Base-by-base conservation (phyloP, 2,888 invertebrate species). In the Dolomedes plantarius region DNA sequence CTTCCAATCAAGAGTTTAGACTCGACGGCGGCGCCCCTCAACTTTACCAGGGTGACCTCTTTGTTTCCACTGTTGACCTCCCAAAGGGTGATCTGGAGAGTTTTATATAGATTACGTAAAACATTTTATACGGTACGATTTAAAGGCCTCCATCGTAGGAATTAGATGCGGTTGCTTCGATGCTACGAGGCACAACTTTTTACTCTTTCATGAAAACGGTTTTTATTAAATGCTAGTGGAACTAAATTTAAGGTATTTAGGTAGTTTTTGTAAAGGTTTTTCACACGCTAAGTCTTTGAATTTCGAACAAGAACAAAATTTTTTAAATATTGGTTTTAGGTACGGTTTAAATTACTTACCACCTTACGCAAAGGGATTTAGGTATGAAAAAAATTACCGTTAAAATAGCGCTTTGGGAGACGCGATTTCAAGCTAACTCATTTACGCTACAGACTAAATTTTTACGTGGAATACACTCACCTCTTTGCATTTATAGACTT, bases 1-100 rank as follows among this genome's bases (percentile, higher is more conserved):
- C 83, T 83, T 83, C 83, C 83, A 83, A 83, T 83, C 83, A 83
- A 46, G 83, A 83, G 83, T 83, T 76, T 83, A 83, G 77, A 77
- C 72, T 83, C 83, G 83, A 83, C 72, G 83, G 83, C 83, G 83
- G 77, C 83, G 83, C 83, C 83, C 77, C 83, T 72, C 82, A 77
- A 76, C 82, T 72, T 75, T 77, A 77, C 56, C 31, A 32, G 83
- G 76, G 77, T 67, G 72, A 77, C 72, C 56, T 73, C 65, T 72
- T n/a, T n/a, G n/a, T 68, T 9, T 36, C 27, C 65, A 36, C 11
- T 6, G 19, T 3, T 62, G 28, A n/a, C 13, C 1, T 19, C 32
- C 19, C 6, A 7, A 11, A 13, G 16, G 46, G 16, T 46, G 16
- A 46, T 16, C 13, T 16, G 46, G 2, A 46, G 46, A 46, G 16